These are phyloP conservation scores for Morone saxatilis DNA, from an alignment of 2,113 vertebrate species.

Conservation along the genomic window DNA sequence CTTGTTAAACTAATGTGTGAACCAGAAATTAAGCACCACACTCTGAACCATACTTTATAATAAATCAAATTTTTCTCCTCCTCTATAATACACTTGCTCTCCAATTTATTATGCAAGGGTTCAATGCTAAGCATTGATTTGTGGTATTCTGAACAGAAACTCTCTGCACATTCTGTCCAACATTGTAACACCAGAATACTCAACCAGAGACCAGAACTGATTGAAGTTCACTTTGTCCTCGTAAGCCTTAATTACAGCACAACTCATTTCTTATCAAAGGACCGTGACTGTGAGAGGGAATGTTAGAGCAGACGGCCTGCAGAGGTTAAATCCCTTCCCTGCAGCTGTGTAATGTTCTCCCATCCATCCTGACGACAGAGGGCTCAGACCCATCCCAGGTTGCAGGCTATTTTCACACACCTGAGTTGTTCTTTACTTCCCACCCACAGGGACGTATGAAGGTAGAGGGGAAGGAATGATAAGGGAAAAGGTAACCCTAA, in stretches of 20 bases:
- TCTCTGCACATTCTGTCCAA: background rate
- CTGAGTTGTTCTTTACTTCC: background rate
- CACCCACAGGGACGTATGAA: background rate
- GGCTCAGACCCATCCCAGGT: background rate
- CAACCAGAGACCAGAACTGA: constrained; percentile 34
- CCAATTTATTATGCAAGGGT: constrained; percentile 1
- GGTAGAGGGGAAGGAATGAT: background rate
- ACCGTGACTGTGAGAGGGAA: constrained; percentile 23
- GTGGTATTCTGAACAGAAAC: constrained; percentile 18
- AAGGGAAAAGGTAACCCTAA: background rate
- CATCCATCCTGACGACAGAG: constrained; percentile 38
- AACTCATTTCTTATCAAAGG: constrained; percentile 56
- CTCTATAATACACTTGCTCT: background rate
- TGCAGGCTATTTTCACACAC: constrained; percentile 8
- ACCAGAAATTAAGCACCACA: background rate
- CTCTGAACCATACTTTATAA: constrained; percentile 10
- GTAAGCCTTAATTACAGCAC: constrained; percentile 40
- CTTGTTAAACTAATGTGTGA: background rate
- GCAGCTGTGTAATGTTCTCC: constrained; percentile 29
- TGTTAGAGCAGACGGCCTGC: constrained; percentile 21
- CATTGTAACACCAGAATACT: background rate
- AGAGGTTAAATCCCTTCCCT: constrained; percentile 46
- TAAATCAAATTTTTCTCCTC: background rate
- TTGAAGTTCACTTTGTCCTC: constrained; percentile 47
- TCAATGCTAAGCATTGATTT: constrained; percentile 46